A percentile compares a stretch with the other conserved stretches of the same genome.
phyloP scores from a whole-genome alignment of 1,140 invertebrate genomes.

The Apis cerana region DNA sequence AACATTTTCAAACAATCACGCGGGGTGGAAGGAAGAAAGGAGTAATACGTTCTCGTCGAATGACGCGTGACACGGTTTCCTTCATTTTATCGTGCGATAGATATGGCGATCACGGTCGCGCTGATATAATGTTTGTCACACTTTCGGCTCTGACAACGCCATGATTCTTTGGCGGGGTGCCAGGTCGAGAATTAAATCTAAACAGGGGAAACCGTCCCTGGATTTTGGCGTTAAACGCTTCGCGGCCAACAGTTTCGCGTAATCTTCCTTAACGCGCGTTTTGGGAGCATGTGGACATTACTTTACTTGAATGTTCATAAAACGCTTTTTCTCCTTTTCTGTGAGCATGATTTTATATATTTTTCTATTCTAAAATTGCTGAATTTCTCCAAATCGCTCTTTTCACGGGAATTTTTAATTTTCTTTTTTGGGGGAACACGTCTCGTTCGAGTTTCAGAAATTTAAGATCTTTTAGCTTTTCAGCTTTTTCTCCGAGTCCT shows the following conservation, averaged over 20 bases:
- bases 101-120: background rate
- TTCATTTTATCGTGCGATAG: background rate
- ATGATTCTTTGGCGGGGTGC: slow-evolving; percentile 47
- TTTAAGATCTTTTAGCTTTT: too few relatives aligned
- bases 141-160: background rate
- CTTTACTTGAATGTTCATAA: too few relatives aligned
- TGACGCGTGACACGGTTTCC: slow-evolving; percentile 3
- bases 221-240: slow-evolving; percentile 20
- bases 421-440: too few relatives aligned
- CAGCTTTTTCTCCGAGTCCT: too few relatives aligned
- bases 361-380: too few relatives aligned
- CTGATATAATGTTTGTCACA: slow-evolving; percentile 12
- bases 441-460: too few relatives aligned
- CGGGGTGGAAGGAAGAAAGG: background rate
- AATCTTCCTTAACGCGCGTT: background rate
- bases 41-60: background rate
- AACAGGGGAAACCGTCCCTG: slow-evolving; percentile 45
- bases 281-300: too few relatives aligned
- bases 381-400: too few relatives aligned
- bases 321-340: too few relatives aligned
- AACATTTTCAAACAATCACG: background rate
- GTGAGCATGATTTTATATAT: too few relatives aligned
- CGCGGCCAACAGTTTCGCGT: slow-evolving; percentile 5
- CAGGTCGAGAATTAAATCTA: slow-evolving; percentile 65
- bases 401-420: too few relatives aligned